Evolutionary conservation across 30 jellyfish, hydroid and myxozoan species (phyloP).

Genomic region (Clytia hemisphaerica): DNA sequence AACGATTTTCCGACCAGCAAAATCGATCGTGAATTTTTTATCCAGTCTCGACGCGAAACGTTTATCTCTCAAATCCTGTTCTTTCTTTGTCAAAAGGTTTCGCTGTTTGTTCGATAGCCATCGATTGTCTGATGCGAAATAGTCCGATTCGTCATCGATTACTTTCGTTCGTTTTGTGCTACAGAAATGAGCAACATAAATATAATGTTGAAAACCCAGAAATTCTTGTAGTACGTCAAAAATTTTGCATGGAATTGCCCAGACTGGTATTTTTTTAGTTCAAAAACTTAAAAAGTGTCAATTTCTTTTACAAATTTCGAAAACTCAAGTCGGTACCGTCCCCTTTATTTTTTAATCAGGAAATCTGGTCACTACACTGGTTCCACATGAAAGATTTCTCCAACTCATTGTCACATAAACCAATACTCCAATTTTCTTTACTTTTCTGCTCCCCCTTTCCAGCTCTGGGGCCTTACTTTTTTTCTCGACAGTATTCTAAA

Average conservation of each 20-base stretch:
- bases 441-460: no score
- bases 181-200: background rate
- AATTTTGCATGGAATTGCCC: background rate
- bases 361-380: no score
- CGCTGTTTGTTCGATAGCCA: constrained; percentile 82
- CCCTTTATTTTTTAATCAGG: no score
- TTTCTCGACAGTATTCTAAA: no score
- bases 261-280: background rate
- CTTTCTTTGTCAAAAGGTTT: constrained; percentile 52
- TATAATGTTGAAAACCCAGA: background rate
- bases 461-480: no score
- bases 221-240: background rate
- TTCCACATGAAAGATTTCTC: no score
- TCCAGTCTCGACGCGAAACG: constrained; percentile 54
- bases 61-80: constrained; percentile 45
- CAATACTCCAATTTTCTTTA: no score
- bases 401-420: no score
- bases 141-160: constrained; percentile 98
- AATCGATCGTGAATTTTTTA: constrained; percentile 67
- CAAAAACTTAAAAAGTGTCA: background rate
- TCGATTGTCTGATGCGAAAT: constrained; percentile 73
- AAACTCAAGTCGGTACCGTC: no score
- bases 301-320: no score
- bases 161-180: constrained; percentile 92
- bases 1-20: constrained; percentile 79